Conservation (phyloP, 2,888 invertebrate genomes). For the Choristoneura rosaceana region DNA sequence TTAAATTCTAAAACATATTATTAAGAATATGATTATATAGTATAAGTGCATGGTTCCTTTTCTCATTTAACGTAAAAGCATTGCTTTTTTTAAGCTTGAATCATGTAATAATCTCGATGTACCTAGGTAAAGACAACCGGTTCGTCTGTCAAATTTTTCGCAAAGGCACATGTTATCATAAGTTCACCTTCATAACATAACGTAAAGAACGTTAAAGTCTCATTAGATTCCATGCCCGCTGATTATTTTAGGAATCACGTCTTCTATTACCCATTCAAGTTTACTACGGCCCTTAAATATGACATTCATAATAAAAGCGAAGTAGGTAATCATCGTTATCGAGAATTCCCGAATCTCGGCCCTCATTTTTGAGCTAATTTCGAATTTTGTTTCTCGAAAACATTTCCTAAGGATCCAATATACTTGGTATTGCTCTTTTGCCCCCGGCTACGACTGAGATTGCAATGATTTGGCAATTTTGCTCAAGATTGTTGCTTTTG, state of each 20-base stretch:
- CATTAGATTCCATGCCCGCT: conserved; percentile 25
- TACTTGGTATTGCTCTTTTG: conserved; percentile 50
- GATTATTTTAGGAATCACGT: conserved; percentile 32
- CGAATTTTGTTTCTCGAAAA: conserved; percentile 41
- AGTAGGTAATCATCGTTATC: conserved; percentile 37
- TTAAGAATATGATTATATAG: too few relatives aligned
- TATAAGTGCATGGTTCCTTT: too few relatives aligned
- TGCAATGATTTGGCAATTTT: conserved; percentile 71
- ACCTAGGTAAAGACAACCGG: background rate
- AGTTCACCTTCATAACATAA: background rate
- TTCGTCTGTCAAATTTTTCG: background rate
- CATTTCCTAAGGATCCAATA: conserved; percentile 49
- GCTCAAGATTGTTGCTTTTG: conserved; percentile 56
- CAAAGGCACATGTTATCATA: background rate
- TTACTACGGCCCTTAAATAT: conserved; percentile 35
- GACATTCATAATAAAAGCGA: conserved; percentile 36
- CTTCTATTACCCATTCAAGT: conserved; percentile 32
- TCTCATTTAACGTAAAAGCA: too few relatives aligned
- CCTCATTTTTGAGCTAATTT: conserved; percentile 44
- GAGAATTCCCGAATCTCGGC: conserved; percentile 29
- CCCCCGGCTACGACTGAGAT: conserved; percentile 50
- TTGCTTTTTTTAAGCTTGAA: too few relatives aligned
- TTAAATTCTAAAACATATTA: too few relatives aligned
- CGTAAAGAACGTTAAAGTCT: conserved; percentile 10
- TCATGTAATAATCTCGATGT: background rate